Base-by-base conservation (phyloP, 2,888 invertebrate genomes). In the Pseudococcus longispinus region DNA sequence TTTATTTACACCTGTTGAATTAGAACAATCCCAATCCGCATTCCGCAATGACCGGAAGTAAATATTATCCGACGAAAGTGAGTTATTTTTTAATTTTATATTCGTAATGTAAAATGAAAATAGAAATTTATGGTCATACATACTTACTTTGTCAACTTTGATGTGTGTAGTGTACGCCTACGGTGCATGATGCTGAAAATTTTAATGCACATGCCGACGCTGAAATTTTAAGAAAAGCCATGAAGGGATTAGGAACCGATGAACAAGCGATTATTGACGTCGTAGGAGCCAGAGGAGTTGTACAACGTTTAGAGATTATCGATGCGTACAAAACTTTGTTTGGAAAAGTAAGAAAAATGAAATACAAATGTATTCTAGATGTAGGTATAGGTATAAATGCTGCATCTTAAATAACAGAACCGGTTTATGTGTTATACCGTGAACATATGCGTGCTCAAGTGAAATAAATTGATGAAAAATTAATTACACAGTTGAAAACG, bases 191-290 rank as follows among this genome's bases (percentile, higher is more conserved):
- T 70, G 95, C 95, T 88, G 95, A 96, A 89, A 95, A 95, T 65
- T 97, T 96, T 91, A 96, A 97, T 90, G 94, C 96, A 18, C 94
- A 94, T 88, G 94, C 94, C 84, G 97, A 97, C 92, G 96, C 97
- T 3, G 95, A 95, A 89, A 93, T 94, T 88, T 93, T 97, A 85
- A 94, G 96, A 89, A 96, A 96, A 91, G 97, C 97, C 26, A 97
- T 97, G 97, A 97, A 97, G 91, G 97, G 97, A 87, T 94, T 97
- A 90, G 96, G 97, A 87, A 97, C 97, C 46, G 96, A 98, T 90
- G 97, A 98, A 91, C 95, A 95, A 90, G 94, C 96, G 88, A 96
- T 98, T 91, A 97, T 97, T 90, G 96, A 96, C 90, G 94, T 98
- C 9, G 93, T 98, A 70, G 96, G 96, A 87, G 94, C 95, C 89